Evolutionary conservation across 1,140 invertebrate species (phyloP), one percentile per base, ranked within the genome.

Genomic region (Fopius arisanus): DNA sequence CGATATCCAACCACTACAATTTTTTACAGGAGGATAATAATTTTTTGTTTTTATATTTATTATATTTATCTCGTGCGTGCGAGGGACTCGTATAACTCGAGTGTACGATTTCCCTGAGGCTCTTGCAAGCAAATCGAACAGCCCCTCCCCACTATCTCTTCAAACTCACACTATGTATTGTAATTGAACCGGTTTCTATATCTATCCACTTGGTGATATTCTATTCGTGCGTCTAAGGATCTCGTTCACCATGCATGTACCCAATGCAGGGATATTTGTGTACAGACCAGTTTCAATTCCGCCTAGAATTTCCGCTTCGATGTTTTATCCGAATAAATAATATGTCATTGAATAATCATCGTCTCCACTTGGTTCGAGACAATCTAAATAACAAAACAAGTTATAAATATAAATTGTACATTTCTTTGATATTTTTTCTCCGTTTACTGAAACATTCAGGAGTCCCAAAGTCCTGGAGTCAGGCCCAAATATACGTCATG

Each of bases 121-220:
- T 37, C 43, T 48, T 7, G 16, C 43, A 19, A 48, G 43, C 43
- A n/a, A 48, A 14, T n/a, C 7, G n/a, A 48, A n/a, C 43, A 19
- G 43, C 43, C 43, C 43, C 43, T 16, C 43, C 43, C 43, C 43
- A 19, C 43, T 48, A 48, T 48, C 43, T 48, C 43, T 19, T 16
- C 43, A 48, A 48, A 48, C 43, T 48, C 14, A n/a, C 14, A 28
- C n/a, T n/a, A n/a, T n/a, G n/a, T 62, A 71, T 71, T 71, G 51
- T 71, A 71, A 71, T 71, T 71, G 51, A 51, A 71, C 69, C 69
- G 69, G 69, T 71, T 71, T 33, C 43, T 48, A 48, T 59, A 59
- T 59, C 69, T 71, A 51, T 71, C 33, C 26, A 51, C 28, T 54
- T n/a, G 14, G 16, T n/a, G 41, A 71, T 62, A 48, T 71, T 37